Conservation (phyloP, 2,888 invertebrate genomes). For the Celastrina argiolus region DNA sequence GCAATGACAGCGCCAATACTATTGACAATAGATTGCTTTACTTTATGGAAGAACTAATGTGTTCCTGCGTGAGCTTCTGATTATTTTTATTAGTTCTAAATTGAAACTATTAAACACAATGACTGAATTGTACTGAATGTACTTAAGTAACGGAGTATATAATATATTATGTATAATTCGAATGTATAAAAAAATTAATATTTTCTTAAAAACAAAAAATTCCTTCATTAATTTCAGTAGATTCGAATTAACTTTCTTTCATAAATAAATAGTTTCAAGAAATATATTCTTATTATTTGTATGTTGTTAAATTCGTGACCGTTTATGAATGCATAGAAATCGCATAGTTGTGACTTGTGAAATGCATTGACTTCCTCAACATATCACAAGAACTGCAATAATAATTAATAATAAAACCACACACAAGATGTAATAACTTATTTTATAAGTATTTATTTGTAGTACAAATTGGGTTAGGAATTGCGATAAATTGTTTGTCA, state of each 20-base stretch:
- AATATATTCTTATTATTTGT: too few species aligned
- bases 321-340: too few species aligned
- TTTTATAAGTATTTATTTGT: constrained; percentile 3
- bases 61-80: too few species aligned
- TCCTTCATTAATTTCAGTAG: neutral
- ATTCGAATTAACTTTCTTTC: too few species aligned
- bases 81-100: neutral
- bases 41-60: too few species aligned
- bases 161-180: neutral
- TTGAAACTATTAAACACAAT: neutral
- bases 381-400: neutral
- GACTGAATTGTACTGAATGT: constrained; percentile 10
- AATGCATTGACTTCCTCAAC: neutral
- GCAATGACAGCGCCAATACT: too few species aligned
- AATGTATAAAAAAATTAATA: neutral
- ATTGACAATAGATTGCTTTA: too few species aligned
- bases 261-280: too few species aligned
- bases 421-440: neutral
- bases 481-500: neutral
- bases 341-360: neutral
- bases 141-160: neutral
- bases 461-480: neutral
- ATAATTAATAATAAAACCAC: neutral
- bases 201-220: neutral
- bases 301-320: too few species aligned